Conservation (phyloP, 64 coral and sea anemone species). For the Cladopsammia gracilis region DNA sequence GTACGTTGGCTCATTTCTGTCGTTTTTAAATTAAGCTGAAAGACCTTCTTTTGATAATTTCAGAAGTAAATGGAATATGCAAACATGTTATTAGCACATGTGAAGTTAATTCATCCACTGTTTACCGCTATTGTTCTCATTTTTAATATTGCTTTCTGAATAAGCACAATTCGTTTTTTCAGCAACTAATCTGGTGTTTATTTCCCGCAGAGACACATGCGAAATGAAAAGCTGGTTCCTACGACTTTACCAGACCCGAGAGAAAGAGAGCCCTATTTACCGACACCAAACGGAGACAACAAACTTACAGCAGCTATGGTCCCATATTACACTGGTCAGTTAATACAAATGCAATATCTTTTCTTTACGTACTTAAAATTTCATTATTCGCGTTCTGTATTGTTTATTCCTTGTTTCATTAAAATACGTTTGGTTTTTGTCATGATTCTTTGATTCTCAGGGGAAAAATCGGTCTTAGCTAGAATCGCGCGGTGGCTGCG, state of each 20-base stretch:
- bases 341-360: not conserved
- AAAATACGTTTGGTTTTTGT: not conserved
- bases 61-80: not conserved
- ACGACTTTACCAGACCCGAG: conserved; percentile 47
- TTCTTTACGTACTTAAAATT: not conserved
- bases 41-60: not conserved
- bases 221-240: conserved; percentile 89
- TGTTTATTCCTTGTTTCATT: not conserved
- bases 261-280: conserved; percentile 67
- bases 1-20: not conserved
- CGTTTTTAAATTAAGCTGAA: not conserved
- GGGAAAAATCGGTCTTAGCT: too few species aligned
- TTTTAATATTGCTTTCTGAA: not conserved
- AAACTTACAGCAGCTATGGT: conserved; percentile 91
- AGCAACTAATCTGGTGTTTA: conserved; percentile 10
- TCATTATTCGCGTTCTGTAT: not conserved
- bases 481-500: too few species aligned
- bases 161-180: not conserved
- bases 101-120: not conserved
- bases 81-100: conserved; percentile 23
- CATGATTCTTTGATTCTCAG: not conserved
- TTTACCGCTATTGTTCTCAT: not conserved
- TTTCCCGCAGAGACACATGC: conserved; percentile 80
- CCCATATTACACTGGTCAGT: conserved; percentile 93
- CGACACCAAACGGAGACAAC: conserved; percentile 87